Conservation (phyloP, 2,797 vertebrate genomes). For the Loriculus beryllinus region DNA sequence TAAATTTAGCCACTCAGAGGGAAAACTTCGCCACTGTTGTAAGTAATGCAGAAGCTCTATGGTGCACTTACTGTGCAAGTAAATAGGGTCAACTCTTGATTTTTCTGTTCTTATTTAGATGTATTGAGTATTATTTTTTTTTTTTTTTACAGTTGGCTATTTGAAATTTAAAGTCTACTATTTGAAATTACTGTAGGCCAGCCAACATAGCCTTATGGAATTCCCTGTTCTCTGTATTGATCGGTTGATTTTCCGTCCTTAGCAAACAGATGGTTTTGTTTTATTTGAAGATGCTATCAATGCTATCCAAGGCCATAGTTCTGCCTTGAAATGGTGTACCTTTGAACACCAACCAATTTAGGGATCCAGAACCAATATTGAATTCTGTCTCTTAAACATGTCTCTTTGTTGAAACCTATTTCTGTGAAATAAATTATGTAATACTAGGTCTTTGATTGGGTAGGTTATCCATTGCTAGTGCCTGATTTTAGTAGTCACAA, state of each 20-base stretch:
- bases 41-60: background rate
- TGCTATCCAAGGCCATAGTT: background rate
- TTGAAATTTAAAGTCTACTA: background rate
- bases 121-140: background rate
- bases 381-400: background rate
- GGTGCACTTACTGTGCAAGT: background rate
- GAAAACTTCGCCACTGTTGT: background rate
- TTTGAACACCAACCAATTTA: background rate
- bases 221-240: background rate
- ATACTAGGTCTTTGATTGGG: rapidly evolving
- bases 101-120: background rate
- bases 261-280: background rate
- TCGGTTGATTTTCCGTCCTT: background rate
- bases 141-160: background rate
- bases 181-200: background rate
- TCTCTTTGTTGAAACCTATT: background rate
- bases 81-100: background rate
- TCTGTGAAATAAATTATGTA: background rate
- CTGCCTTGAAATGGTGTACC: background rate
- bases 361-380: background rate
- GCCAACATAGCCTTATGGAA: background rate
- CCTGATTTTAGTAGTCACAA: background rate
- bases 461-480: background rate
- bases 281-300: background rate
- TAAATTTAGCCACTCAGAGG: background rate